Base-by-base conservation (phyloP, 23 tunicate genomes). In the Diplosoma virens region DNA sequence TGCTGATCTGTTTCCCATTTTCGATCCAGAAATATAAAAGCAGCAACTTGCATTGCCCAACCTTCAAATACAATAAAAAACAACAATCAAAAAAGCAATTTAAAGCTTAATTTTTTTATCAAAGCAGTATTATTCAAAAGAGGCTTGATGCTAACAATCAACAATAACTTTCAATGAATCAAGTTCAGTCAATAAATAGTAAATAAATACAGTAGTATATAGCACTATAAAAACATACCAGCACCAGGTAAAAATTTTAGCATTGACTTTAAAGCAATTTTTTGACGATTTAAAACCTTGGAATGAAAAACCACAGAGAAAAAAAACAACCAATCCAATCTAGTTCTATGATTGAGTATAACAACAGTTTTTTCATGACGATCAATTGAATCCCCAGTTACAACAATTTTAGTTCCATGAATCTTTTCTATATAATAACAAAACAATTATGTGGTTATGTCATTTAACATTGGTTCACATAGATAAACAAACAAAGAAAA, bases 371-470 rank as follows among this genome's bases (percentile, higher is more conserved):
- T 91, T 45, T 88, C 99, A 69, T 88, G 89, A 14, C 90, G 68
- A 16, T 84, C 66, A 29, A 88, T 69, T 1, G 79, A 70, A 66
- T 95, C 99, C 17, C 99, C 99, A 18, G 89, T 79, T 0, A 88
- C 81, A 37, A 95, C 90, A 29, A 95, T 67, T 71, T 84, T 73
- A 20, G 86, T 80, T 17, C 96, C 67, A 50, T 70, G 79, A 25
- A 95, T 41, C 37, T 88, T 95, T 84, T 95, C 99, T 91, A 58
- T n/a, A n/a, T n/a, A n/a, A n/a, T n/a, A n/a, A n/a, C n/a, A n/a
- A n/a, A n/a, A n/a, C n/a, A n/a, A n/a, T n/a, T n/a, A n/a, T n/a
- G n/a, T n/a, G n/a, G n/a, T n/a, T n/a, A n/a, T n/a, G n/a, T n/a
- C n/a, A n/a, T n/a, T n/a, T n/a, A n/a, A n/a, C n/a, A n/a, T n/a